A percentile compares a stretch with the other conserved stretches of the same genome.
These are phyloP conservation scores for Nudaria mundana DNA, from an alignment of 2,888 invertebrate genomes.

Conservation along the genomic window DNA sequence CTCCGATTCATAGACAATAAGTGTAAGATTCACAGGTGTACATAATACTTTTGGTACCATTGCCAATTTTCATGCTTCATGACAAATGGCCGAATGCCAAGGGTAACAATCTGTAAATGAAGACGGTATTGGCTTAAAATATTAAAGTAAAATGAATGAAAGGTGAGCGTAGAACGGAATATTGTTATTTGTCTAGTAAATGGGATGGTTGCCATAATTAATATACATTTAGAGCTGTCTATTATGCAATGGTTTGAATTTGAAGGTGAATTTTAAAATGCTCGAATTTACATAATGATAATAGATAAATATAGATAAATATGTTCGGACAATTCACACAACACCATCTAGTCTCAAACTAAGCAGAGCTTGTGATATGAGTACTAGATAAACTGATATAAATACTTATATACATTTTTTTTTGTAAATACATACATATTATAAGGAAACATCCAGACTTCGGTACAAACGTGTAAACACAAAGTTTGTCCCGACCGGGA, in stretches of 20 bases:
- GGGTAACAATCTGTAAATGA: conserved; percentile 14
- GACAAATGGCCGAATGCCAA: conserved; percentile 20
- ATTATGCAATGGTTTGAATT: background rate
- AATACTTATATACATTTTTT: too few species aligned
- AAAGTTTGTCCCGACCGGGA: too few species aligned
- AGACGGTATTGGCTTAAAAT: conserved; percentile 3
- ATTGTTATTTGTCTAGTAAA: background rate
- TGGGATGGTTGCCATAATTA: conserved; percentile 1
- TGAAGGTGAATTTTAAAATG: background rate
- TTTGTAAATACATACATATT: too few species aligned
- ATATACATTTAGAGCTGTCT: background rate
- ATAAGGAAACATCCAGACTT: too few species aligned
- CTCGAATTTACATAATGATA: too few species aligned
- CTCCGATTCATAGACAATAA: conserved; percentile 11
- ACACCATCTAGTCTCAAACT: too few species aligned
- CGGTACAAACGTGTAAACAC: too few species aligned
- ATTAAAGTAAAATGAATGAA: conserved; percentile 3
- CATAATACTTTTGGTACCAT: conserved; percentile 22
- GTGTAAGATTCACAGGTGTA: conserved; percentile 21
- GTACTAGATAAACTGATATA: too few species aligned
- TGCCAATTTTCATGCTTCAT: conserved; percentile 13
- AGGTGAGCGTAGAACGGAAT: background rate
- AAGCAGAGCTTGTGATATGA: too few species aligned
- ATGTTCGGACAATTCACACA: too few species aligned
- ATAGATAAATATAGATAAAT: too few species aligned